Percentiles rank a stretch among this genome's conserved stretches.
These are phyloP conservation scores for Zaprionus nigranus DNA, from an alignment of 1,140 invertebrate species.

Conservation along the genomic window DNA sequence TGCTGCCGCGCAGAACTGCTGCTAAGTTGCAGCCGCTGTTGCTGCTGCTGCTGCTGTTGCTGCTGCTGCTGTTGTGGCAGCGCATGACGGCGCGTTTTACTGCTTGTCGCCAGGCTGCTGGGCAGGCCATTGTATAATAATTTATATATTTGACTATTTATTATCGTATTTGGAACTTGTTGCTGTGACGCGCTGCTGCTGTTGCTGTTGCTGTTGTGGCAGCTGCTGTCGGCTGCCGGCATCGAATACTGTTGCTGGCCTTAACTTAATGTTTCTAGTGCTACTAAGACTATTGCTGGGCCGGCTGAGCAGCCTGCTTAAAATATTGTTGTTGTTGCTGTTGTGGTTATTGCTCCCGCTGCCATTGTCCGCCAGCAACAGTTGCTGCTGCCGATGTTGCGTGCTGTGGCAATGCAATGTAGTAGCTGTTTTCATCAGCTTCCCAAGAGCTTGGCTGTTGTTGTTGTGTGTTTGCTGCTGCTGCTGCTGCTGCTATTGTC, in stretches of 20 bases:
- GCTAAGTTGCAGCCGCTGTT: slow-evolving; percentile 34
- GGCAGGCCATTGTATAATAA: slow-evolving; percentile 70
- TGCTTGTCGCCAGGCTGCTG: slow-evolving; percentile 43
- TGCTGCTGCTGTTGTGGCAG: slow-evolving; percentile 40
- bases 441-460: slow-evolving; percentile 56
- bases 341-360: slow-evolving; percentile 55
- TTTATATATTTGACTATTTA: slow-evolving; percentile 83
- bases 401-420: slow-evolving; percentile 63
- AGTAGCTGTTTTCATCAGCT: slow-evolving; percentile 72
- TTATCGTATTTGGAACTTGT: slow-evolving; percentile 83
- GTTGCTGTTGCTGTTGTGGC: slow-evolving; percentile 26
- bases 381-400: slow-evolving; percentile 35
- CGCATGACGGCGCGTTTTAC: slow-evolving; percentile 44
- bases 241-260: slow-evolving; percentile 75
- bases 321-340: slow-evolving; percentile 68
- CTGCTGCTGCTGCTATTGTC: slow-evolving; percentile 51
- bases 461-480: slow-evolving; percentile 42
- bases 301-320: slow-evolving; percentile 66
- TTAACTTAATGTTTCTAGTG: slow-evolving; percentile 70
- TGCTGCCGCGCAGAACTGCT: slow-evolving; percentile 28
- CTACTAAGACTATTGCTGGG: slow-evolving; percentile 79
- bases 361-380: slow-evolving; percentile 60
- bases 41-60: slow-evolving; percentile 30
- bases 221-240: slow-evolving; percentile 56
- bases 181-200: slow-evolving; percentile 65